Percentiles rank a stretch among this genome's conserved stretches.
Conservation (phyloP, 2,797 vertebrate genomes). For the Notolabrus celidotus region DNA sequence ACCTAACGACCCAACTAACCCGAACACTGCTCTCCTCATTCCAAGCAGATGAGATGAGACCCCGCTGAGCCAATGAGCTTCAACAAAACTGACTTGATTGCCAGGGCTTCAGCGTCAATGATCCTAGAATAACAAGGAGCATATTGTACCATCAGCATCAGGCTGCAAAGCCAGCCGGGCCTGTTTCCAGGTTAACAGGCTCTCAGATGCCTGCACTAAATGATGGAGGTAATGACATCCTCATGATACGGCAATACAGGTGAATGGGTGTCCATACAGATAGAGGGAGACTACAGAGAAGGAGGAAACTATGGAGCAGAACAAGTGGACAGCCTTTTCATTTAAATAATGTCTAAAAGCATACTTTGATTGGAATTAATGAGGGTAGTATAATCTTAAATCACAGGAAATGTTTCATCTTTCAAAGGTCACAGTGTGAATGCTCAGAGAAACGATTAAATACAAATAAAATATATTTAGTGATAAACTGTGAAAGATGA, state of each 20-base stretch:
- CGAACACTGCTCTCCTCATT: conserved; percentile 71
- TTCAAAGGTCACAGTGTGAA: background rate
- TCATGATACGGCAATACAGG: conserved; percentile 73
- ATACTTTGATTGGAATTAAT: conserved; percentile 31
- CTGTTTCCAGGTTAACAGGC: conserved; percentile 78
- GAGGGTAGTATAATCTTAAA: background rate
- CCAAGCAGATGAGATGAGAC: conserved; percentile 75
- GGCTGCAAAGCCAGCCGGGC: conserved; percentile 60
- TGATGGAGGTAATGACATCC: conserved; percentile 81
- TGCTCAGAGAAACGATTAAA: background rate
- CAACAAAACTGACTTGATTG: conserved; percentile 83
- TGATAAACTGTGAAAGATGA: conserved; percentile 12
- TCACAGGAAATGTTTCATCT: background rate
- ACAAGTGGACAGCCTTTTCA: conserved; percentile 20
- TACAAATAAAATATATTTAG: conserved; percentile 4
- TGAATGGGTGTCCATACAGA: conserved; percentile 71
- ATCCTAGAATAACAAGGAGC: conserved; percentile 87
- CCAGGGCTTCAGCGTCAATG: conserved; percentile 83
- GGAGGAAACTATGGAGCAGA: conserved; percentile 35
- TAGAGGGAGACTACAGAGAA: conserved; percentile 23
- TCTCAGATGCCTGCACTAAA: conserved; percentile 72
- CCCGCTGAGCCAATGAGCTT: conserved; percentile 87
- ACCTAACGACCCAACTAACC: conserved; percentile 82
- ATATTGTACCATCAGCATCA: conserved; percentile 82
- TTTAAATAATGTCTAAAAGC: conserved; percentile 22